phyloP scores from a whole-genome alignment of 2,888 invertebrate genomes.

The Cheilosia pagana region DNA sequence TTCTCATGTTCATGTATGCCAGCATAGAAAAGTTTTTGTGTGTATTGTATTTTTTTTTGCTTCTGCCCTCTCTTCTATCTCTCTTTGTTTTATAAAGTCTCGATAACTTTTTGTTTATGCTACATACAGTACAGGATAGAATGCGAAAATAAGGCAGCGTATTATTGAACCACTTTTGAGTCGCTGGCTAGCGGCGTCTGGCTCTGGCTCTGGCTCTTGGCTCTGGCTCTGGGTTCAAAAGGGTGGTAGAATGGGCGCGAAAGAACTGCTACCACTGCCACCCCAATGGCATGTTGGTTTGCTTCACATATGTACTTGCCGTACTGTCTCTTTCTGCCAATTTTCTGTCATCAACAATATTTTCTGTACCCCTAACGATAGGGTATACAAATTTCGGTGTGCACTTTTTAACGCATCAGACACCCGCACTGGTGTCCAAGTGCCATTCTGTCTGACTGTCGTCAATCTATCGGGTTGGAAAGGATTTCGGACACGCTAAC shows the following conservation, averaged over 20 bases:
- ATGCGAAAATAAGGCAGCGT: background rate
- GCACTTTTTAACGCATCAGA: background rate
- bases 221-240: background rate
- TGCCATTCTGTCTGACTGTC: no score
- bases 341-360: conserved; percentile 11
- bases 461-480: no score
- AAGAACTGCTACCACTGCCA: conserved; percentile 10
- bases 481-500: no score
- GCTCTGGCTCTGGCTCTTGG: no score
- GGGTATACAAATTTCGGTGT: background rate
- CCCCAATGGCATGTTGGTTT: conserved; percentile 3
- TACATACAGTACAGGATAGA: background rate
- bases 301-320: background rate
- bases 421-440: background rate
- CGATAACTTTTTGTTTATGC: conserved; percentile 26
- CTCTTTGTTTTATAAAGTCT: background rate
- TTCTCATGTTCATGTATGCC: background rate
- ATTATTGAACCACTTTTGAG: conserved; percentile 18
- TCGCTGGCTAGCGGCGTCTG: no score
- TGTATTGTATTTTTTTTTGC: background rate
- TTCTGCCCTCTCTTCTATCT: background rate
- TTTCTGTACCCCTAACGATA: background rate
- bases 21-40: background rate
- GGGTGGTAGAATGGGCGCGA: conserved; percentile 17
- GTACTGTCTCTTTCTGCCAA: conserved; percentile 20